Conservation (phyloP, 2,888 invertebrate genomes). For the Tigriopus californicus region DNA sequence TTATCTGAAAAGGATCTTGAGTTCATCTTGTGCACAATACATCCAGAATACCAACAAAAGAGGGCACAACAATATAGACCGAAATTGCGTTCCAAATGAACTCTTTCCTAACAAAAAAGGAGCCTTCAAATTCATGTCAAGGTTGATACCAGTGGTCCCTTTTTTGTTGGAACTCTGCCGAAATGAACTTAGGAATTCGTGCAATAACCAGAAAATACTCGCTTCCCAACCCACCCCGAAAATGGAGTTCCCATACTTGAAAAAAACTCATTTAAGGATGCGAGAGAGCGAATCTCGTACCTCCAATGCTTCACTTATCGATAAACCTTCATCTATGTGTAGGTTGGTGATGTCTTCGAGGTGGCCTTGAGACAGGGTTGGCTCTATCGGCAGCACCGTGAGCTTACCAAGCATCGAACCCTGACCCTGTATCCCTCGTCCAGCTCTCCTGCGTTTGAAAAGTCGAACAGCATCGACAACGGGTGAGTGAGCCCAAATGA, state of each 20-base stretch:
- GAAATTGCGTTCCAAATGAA: too few relatives aligned
- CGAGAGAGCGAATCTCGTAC: neutral
- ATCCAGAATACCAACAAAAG: neutral
- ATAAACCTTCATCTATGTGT: neutral
- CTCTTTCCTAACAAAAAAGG: neutral
- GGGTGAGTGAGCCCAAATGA: too few relatives aligned
- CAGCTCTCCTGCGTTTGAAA: too few relatives aligned
- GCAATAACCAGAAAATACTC: too few relatives aligned
- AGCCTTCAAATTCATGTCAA: neutral
- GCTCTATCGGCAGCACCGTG: conserved; percentile 1
- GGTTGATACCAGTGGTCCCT: neutral
- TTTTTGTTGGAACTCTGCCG: neutral
- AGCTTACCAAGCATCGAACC: neutral
- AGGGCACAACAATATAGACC: too few relatives aligned
- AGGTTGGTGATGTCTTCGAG: conserved; percentile 1
- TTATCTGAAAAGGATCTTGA: neutral
- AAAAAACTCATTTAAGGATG: too few relatives aligned
- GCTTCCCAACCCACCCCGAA: too few relatives aligned
- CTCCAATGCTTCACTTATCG: neutral
- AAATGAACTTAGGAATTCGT: neutral
- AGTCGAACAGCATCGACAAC: too few relatives aligned
- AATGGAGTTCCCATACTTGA: too few relatives aligned
- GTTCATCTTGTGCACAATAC: neutral
- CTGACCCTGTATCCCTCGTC: neutral
- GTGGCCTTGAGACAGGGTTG: neutral